Evolutionary conservation across 2,888 invertebrate species (phyloP).

Genomic region (Hemithea aestivaria): DNA sequence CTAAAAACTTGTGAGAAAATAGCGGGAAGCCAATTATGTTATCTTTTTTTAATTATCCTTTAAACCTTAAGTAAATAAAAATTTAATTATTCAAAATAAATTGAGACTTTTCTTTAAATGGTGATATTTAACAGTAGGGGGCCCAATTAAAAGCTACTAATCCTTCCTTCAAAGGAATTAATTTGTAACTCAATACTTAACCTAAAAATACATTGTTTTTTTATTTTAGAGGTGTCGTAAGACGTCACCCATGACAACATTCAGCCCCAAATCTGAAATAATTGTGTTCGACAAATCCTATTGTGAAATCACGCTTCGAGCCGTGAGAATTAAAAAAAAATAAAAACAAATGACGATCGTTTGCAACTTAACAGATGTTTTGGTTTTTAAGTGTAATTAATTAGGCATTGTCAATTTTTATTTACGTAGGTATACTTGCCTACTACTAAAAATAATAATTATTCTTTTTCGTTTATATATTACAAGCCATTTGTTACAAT

Average conservation of each 20-base stretch:
- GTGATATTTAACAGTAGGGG: conserved; percentile 3
- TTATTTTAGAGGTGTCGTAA: conserved; percentile 28
- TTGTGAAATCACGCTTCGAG: conserved; percentile 43
- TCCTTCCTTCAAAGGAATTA: conserved; percentile 26
- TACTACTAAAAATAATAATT: too few species aligned
- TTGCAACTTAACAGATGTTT: neutral
- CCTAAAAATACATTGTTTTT: neutral
- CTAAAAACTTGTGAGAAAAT: conserved; percentile 27
- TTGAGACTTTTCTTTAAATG: too few species aligned
- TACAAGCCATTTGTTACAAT: too few species aligned
- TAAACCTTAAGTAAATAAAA: too few species aligned
- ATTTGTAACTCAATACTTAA: too few species aligned
- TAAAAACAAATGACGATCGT: conserved; percentile 14
- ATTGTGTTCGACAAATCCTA: conserved; percentile 51
- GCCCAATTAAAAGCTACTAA: conserved; percentile 63
- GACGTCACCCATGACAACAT: conserved; percentile 41
- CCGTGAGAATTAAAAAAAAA: conserved; percentile 42
- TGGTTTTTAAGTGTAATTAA: too few species aligned
- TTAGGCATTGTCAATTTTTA: too few species aligned
- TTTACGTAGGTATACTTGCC: too few species aligned
- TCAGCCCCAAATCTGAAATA: conserved; percentile 37
- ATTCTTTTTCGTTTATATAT: too few species aligned
- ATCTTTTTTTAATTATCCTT: too few species aligned
- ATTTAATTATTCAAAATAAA: too few species aligned
- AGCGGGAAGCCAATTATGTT: conserved; percentile 54